Percentiles rank a stretch among this genome's conserved stretches.
These are phyloP conservation scores for Holcopasites calliopsidis DNA, from an alignment of 1,140 invertebrate species.

Conservation along the genomic window DNA sequence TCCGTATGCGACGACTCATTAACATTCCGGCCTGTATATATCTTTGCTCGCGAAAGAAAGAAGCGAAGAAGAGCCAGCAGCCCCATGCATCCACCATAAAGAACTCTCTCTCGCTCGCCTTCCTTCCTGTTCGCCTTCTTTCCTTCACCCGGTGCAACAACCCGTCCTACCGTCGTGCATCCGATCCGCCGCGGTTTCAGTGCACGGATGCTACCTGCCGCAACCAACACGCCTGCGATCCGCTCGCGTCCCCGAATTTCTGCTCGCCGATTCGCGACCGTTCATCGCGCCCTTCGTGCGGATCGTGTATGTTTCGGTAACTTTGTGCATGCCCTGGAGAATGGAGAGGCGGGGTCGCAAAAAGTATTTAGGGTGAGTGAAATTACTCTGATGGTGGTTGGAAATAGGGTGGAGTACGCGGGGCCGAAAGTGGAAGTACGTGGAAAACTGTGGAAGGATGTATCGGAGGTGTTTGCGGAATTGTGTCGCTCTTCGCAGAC, in stretches of 20 bases:
- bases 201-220: slow-evolving; percentile 59
- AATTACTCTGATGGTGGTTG: too few relatives aligned
- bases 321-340: too few relatives aligned
- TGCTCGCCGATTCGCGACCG: neutral
- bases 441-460: too few relatives aligned
- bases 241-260: slow-evolving; percentile 46
- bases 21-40: slow-evolving; percentile 60
- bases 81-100: slow-evolving; percentile 46
- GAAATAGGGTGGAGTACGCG: too few relatives aligned
- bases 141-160: slow-evolving; percentile 50
- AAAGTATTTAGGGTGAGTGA: too few relatives aligned
- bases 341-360: too few relatives aligned
- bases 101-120: slow-evolving; percentile 52
- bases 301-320: too few relatives aligned
- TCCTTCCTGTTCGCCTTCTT: slow-evolving; percentile 49
- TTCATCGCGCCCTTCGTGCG: neutral
- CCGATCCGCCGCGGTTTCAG: slow-evolving; percentile 56
- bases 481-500: too few relatives aligned
- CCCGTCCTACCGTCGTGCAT: slow-evolving; percentile 51
- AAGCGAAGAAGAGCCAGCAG: slow-evolving; percentile 14
- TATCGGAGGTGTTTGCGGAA: too few relatives aligned
- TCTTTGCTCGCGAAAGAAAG: slow-evolving; percentile 25
- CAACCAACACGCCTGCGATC: slow-evolving; percentile 58
- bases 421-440: too few relatives aligned
- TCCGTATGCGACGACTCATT: slow-evolving; percentile 53